Evolutionary conservation across 2,888 invertebrate species (phyloP), one percentile per base, ranked within the genome.

Genomic region (Drosophila nr. fundita): DNA sequence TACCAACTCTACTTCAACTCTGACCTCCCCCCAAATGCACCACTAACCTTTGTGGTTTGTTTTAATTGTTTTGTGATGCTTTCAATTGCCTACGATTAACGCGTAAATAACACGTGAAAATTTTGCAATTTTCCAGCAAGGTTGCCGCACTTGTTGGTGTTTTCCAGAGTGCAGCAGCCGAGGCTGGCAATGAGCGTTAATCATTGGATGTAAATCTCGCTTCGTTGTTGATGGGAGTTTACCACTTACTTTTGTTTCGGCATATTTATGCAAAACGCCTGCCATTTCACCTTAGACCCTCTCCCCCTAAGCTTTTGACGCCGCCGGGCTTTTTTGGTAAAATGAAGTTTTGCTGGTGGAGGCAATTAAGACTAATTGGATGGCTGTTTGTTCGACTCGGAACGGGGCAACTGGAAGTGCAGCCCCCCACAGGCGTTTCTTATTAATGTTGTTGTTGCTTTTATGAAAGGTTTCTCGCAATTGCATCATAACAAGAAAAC

Each of bases 351-450:
- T 62, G 69, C 66, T 70, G 49, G 57, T 49, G 63, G 74, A 58
- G 76, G 78, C 78, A 89, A 85, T 89, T 85, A 85, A 84, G 78
- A 82, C 89, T 85, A 89, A 85, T 89, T 87, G 85, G 87, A 49
- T 66, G 73, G 70, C 73, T 67, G 70, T 57, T 68, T 45, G 68
- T 24, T 60, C 68, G 54, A 61, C 48, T 60, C 55, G 40, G 48
- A 71, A 62, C 59, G 65, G 57, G 64, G 48, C 34, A 71, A 50
- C 59, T 69, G 59, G 64, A 78, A 82, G 82, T 78, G 76, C 80
- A 84, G 67, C 79, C 84, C 85, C 81, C 82, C 81, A 13, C 50
- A 52, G 64, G 55, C 18, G 59, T 27, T 42, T 38, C 36, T 70
- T 67, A 21, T 45, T 57, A 54, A 0, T 60, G 58, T n/a, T n/a